Evolutionary conservation across 1,140 invertebrate genomes (phyloP), one percentile per base, ranked within the genome.

Genomic region (Arion vulgaris): DNA sequence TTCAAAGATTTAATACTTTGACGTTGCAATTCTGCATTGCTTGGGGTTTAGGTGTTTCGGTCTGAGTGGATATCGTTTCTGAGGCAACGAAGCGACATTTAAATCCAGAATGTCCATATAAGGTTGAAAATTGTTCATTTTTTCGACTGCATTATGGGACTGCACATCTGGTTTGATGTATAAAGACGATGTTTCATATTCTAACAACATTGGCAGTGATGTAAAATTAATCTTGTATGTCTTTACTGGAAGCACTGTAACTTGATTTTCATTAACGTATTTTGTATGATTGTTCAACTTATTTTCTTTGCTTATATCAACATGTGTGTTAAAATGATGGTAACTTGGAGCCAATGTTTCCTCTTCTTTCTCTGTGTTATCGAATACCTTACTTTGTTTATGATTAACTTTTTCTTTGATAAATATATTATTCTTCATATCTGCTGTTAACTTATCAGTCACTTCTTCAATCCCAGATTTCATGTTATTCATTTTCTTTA

Each of bases 1-100:
- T 80, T 80, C 66, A 80, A 45, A 11, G 34, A 19, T 45, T 80
- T 69, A 5, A 80, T 80, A 51, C n/a, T 71, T 17, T 80, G 28
- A 32, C 38, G 68, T 28, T 49, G 34, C 5, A 80, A 26, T 71
- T 80, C 68, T 15, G 2, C 39, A 41, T 28, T 66, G n/a, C n/a
- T 66, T 15, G 62, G 62, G 11, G 62, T 66, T 66, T 23, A 7
- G 62, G 28, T n/a, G 28, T 66, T 66, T 66, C 7, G n/a, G 62
- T 66, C 19, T 66, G 5, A 32, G 2, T 66, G 7, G 28, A 23
- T 66, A 66, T 13, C 11, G 28, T 13, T 17, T 32, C 5, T 66
- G n/a, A 66, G 17, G 0, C 32, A 2, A 7, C 7, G 4, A 7
- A 32, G 28, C 11, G 19, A 17, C 62, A 32, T 66, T 66, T 66